Evolutionary conservation across 2,113 vertebrate species (phyloP).

Genomic region (Burhinus oedicnemus): DNA sequence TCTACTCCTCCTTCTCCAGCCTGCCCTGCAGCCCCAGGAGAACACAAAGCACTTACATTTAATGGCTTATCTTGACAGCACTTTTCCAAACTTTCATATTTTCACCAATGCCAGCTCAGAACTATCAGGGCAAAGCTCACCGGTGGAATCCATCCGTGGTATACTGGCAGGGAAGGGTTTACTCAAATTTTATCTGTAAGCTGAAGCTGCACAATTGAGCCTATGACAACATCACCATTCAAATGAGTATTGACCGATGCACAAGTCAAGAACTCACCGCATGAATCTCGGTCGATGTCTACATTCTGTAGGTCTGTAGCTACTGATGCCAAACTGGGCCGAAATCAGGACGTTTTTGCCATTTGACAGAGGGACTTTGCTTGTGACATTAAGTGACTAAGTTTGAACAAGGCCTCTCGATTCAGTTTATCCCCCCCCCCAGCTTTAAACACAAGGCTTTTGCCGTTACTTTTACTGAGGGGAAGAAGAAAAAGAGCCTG

Average conservation of each 20-base stretch:
- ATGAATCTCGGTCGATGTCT: not conserved
- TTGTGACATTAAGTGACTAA: not conserved
- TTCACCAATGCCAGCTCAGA: not conserved
- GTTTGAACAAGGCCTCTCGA: not conserved
- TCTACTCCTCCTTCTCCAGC: not conserved
- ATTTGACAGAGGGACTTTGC: not conserved
- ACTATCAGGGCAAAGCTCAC: not conserved
- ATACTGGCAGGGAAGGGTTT: not conserved
- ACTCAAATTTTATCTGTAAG: no score
- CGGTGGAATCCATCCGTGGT: no score
- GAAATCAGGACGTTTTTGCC: not conserved
- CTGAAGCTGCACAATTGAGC: not conserved
- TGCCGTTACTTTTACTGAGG: not conserved
- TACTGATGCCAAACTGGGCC: not conserved
- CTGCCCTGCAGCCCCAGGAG: not conserved
- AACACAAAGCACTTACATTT: not conserved
- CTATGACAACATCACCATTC: rapidly evolving
- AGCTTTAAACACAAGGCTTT: not conserved
- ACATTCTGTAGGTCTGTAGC: not conserved
- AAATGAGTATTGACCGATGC: not conserved
- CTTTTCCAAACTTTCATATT: not conserved
- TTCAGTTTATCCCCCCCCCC: no score
- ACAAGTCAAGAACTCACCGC: not conserved
- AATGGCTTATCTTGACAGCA: not conserved
- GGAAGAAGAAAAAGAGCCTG: not conserved